Conservation (phyloP, 2,888 invertebrate genomes). For the Tryphoninae sp. region DNA sequence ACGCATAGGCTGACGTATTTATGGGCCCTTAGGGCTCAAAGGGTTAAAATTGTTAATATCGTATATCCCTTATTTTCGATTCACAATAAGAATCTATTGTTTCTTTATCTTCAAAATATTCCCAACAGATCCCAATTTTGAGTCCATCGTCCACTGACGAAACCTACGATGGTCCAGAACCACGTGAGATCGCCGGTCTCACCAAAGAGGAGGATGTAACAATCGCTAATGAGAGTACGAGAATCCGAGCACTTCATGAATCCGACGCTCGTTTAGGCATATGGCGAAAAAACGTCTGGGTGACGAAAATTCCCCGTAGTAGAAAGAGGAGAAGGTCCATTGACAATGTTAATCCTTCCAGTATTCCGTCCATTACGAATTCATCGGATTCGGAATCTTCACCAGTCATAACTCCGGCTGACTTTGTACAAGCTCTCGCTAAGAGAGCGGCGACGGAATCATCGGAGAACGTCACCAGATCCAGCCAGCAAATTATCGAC, state of each 20-base stretch:
- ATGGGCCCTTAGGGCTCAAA: too few species aligned
- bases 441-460: conserved; percentile 40
- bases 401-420: conserved; percentile 68
- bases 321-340: conserved; percentile 55
- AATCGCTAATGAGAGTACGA: conserved; percentile 73
- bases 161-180: conserved; percentile 73
- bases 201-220: conserved; percentile 73
- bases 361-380: conserved; percentile 1
- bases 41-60: background rate
- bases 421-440: conserved; percentile 67
- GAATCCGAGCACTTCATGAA: conserved; percentile 66
- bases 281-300: conserved; percentile 75
- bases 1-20: too few species aligned
- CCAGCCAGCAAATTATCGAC: conserved; percentile 8
- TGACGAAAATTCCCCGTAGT: conserved; percentile 70
- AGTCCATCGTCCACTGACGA: conserved; percentile 38
- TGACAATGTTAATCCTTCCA: background rate
- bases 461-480: conserved; percentile 29
- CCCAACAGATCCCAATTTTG: conserved; percentile 29
- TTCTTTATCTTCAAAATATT: background rate
- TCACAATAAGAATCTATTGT: background rate
- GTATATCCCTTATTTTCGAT: background rate
- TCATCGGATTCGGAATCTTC: conserved; percentile 15
- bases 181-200: conserved; percentile 69
- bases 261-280: conserved; percentile 69